Conservation (phyloP, 1,140 invertebrate genomes). For the Calephelis nemesis region DNA sequence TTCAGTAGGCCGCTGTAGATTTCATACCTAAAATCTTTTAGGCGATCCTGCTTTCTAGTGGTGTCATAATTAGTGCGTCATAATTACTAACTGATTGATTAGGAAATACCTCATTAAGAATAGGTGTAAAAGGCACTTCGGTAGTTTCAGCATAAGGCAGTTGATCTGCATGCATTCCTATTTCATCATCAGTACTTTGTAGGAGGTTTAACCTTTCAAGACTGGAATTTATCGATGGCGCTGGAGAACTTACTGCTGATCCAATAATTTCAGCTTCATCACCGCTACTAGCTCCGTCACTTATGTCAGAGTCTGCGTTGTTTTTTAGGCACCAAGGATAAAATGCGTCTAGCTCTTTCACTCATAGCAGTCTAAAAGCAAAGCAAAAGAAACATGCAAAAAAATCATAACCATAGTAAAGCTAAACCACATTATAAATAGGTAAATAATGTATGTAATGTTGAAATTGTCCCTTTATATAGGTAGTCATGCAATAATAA, state of each 20-base stretch:
- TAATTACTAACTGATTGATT: conserved; percentile 23
- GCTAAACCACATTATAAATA: conserved; percentile 11
- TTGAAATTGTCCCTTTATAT: conserved; percentile 2
- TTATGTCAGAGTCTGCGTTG: conserved; percentile 23
- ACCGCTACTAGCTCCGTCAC: conserved; percentile 9
- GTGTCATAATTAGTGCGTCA: conserved; percentile 22
- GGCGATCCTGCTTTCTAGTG: no score
- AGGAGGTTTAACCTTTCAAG: conserved; percentile 5
- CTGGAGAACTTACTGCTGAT: conserved; percentile 19
- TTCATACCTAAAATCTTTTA: no score
- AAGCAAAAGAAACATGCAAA: conserved; percentile 18
- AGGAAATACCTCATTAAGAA: conserved; percentile 20
- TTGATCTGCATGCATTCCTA: no score
- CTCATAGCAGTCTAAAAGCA: conserved; percentile 15
- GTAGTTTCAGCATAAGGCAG: no score
- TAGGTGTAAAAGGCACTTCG: conserved; percentile 6
- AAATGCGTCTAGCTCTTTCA: conserved; percentile 25
- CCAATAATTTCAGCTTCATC: conserved; percentile 23
- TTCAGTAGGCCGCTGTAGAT: no score
- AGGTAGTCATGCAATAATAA: conserved; percentile 11
- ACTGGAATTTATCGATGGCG: conserved; percentile 20
- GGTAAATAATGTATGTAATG: conserved; percentile 12
- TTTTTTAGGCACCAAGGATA: conserved; percentile 25
- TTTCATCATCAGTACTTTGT: no score
- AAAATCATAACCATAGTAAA: conserved; percentile 15